Percentiles rank a stretch among this genome's conserved stretches.
Conservation (phyloP, 1,140 invertebrate species). For the Metopolophium dirhodum region DNA sequence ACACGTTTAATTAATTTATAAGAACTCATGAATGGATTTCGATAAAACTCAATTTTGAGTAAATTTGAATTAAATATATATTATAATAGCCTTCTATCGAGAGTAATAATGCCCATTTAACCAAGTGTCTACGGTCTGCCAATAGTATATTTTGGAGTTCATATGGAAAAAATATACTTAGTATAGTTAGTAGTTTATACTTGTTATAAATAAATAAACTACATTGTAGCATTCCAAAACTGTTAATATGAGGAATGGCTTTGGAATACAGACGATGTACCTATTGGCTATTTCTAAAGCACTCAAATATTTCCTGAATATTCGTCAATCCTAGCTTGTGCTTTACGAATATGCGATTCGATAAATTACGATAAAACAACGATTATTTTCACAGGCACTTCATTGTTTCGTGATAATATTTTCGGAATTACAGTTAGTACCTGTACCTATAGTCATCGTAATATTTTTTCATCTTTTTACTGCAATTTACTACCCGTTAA, state of each 20-base stretch:
- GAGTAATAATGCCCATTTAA: background rate
- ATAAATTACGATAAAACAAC: background rate
- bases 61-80: background rate
- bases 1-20: slow-evolving; percentile 50
- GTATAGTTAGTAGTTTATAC: no score
- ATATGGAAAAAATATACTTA: no score
- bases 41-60: background rate
- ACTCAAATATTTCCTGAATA: no score
- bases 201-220: background rate
- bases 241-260: background rate
- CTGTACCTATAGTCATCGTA: background rate
- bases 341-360: background rate
- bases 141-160: background rate
- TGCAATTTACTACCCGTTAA: background rate
- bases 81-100: background rate
- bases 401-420: background rate
- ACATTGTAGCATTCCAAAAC: background rate
- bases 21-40: background rate
- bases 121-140: no score
- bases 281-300: no score
- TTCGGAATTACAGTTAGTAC: background rate
- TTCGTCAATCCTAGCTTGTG: background rate
- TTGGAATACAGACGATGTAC: background rate
- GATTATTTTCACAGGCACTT: background rate
- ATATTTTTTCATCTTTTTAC: background rate